Evolutionary conservation across 2,797 vertebrate species (phyloP).

Genomic region (Periparus ater): DNA sequence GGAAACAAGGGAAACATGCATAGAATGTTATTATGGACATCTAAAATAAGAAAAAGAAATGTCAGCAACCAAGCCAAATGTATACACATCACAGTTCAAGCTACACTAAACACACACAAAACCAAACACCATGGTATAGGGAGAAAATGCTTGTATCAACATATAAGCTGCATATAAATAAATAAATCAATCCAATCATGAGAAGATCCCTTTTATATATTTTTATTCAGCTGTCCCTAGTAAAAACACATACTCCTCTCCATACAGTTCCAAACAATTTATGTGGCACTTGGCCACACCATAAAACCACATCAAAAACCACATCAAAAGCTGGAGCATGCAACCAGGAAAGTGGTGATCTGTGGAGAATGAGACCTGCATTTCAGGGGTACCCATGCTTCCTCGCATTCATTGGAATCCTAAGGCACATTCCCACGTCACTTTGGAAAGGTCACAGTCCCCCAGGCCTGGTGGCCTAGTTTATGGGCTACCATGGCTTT

Average conservation of each 20-base stretch:
- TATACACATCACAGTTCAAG: background rate
- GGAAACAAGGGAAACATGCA: background rate
- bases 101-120: background rate
- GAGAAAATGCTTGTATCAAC: background rate
- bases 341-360: background rate
- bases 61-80: background rate
- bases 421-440: background rate
- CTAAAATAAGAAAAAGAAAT: background rate
- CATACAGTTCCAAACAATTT: background rate
- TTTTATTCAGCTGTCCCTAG: background rate
- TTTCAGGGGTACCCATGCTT: background rate
- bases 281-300: background rate
- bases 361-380: background rate
- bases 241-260: background rate
- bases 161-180: background rate
- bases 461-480: background rate
- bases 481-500: background rate
- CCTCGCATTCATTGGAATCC: fast-evolving
- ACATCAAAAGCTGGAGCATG: background rate
- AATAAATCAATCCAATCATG: background rate
- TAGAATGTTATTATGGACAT: background rate
- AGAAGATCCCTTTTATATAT: background rate
- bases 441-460: background rate
- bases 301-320: background rate
- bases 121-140: background rate